Conservation (phyloP, 2,797 vertebrate species). For the Acipenser oxyrinchus region DNA sequence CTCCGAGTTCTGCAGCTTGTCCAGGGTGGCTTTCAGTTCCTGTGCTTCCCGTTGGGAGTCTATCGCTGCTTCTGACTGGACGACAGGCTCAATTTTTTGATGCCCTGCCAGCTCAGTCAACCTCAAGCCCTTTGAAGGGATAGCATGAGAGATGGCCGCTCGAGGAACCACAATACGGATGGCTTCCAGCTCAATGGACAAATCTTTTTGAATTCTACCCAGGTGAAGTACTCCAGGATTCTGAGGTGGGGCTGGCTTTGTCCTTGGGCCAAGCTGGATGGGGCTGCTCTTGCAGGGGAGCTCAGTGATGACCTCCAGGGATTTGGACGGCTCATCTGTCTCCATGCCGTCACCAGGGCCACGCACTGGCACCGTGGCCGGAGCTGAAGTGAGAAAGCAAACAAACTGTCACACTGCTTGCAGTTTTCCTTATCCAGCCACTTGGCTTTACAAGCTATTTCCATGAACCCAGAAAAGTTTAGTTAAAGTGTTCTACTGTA, state of each 20-base stretch:
- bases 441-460: too few relatives aligned
- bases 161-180: slow-evolving; percentile 83
- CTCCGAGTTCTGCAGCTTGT: slow-evolving; percentile 87
- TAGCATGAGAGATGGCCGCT: slow-evolving; percentile 71
- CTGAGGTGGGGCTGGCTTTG: slow-evolving; percentile 40
- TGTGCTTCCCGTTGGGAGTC: slow-evolving; percentile 57
- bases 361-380: slow-evolving; percentile 62
- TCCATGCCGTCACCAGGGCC: slow-evolving; percentile 96
- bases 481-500: too few relatives aligned
- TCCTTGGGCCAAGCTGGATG: slow-evolving; percentile 40
- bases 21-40: slow-evolving; percentile 67
- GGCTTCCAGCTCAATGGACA: slow-evolving; percentile 83
- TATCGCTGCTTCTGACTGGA: slow-evolving; percentile 44
- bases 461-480: too few relatives aligned
- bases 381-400: slow-evolving; percentile 23
- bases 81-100: slow-evolving; percentile 55
- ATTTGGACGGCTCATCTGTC: slow-evolving; percentile 60
- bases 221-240: slow-evolving; percentile 82
- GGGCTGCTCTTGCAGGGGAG: slow-evolving; percentile 23
- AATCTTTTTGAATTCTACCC: slow-evolving; percentile 73
- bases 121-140: slow-evolving; percentile 54
- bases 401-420: too few relatives aligned
- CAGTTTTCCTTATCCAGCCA: too few relatives aligned
- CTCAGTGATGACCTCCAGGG: slow-evolving; percentile 52
- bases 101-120: slow-evolving; percentile 41